These are phyloP conservation scores for Trachelipus rathkii DNA, from an alignment of 1,140 invertebrate genomes.

Conservation along the genomic window DNA sequence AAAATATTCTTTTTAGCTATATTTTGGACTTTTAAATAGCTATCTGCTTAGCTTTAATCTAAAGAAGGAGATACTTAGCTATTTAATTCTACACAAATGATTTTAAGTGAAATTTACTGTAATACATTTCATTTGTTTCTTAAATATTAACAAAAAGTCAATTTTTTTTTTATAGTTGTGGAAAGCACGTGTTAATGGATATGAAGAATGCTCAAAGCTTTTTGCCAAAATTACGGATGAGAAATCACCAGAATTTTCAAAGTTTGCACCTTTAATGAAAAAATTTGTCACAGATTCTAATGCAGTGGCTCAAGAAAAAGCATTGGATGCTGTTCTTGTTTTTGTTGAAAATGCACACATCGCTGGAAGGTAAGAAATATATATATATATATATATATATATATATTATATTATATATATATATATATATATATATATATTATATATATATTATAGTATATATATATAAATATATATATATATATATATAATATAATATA, in stretches of 20 bases:
- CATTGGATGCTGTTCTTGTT: slow-evolving; percentile 80
- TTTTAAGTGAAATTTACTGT: background rate
- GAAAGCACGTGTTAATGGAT: slow-evolving; percentile 89
- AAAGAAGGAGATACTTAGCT: no score
- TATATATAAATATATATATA: no score
- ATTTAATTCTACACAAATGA: background rate
- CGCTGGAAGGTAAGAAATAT: no score
- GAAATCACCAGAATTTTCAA: slow-evolving; percentile 87
- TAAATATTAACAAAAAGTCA: background rate
- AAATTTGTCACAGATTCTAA: slow-evolving; percentile 94
- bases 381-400: no score
- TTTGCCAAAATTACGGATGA: slow-evolving; percentile 66
- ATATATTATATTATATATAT: no score
- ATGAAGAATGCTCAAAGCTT: slow-evolving; percentile 85
- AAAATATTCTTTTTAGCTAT: no score
- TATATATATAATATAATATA: no score
- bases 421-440: no score
- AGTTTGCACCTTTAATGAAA: slow-evolving; percentile 85
- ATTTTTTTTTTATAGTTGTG: slow-evolving; percentile 60
- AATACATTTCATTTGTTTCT: slow-evolving; percentile 14
- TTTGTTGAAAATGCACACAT: slow-evolving; percentile 84
- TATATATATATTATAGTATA: no score
- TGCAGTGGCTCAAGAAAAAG: slow-evolving; percentile 93
- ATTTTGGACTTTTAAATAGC: no score
- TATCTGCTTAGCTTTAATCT: no score